Percentiles rank a stretch among this genome's conserved stretches.
Conservation (phyloP, 2,888 invertebrate genomes). For the Pherbina coryleti region DNA sequence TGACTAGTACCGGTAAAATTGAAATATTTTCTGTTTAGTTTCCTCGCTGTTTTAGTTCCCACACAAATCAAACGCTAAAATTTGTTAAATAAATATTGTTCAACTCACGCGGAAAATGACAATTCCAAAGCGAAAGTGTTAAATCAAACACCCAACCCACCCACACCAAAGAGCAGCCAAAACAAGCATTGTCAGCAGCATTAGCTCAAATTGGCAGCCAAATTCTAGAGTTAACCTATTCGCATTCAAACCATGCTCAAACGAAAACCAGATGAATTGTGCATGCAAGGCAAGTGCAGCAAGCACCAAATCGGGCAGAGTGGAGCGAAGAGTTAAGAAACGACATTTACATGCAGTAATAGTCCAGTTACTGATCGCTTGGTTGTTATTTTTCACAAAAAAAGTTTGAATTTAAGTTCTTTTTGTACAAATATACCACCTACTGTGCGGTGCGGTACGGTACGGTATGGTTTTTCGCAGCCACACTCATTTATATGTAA, state of each 20-base stretch:
- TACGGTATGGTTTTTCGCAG: neutral
- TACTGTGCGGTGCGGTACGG: neutral
- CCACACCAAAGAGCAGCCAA: neutral
- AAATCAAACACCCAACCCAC: conserved; percentile 8
- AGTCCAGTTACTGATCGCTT: neutral
- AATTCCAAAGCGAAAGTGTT: neutral
- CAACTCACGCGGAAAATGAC: neutral
- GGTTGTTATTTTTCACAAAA: neutral
- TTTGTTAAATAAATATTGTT: too few relatives aligned
- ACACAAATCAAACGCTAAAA: too few relatives aligned
- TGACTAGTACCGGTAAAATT: too few relatives aligned
- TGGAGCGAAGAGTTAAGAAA: neutral
- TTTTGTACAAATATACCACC: neutral
- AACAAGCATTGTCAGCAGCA: neutral
- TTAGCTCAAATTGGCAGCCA: neutral
- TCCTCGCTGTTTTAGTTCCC: too few relatives aligned
- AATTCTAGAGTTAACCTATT: neutral
- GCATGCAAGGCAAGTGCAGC: neutral
- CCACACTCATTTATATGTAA: neutral
- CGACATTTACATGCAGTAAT: neutral
- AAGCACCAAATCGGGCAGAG: neutral
- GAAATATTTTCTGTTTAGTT: too few relatives aligned
- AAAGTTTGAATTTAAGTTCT: neutral
- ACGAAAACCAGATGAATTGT: neutral
- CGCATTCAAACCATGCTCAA: neutral